Evolutionary conservation across 2,888 invertebrate genomes (phyloP).

Genomic region (Epinotia ramella): DNA sequence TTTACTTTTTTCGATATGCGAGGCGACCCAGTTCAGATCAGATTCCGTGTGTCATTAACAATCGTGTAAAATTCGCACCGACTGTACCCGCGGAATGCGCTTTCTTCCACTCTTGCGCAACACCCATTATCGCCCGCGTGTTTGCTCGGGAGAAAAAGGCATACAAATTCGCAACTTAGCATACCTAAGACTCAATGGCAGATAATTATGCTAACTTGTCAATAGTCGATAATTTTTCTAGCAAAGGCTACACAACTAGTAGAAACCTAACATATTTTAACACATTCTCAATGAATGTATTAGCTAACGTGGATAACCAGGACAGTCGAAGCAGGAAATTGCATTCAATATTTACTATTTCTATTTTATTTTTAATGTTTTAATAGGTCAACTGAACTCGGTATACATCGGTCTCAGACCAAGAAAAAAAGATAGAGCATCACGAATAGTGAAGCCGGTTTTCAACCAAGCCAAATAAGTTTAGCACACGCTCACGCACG

Average conservation of each 20-base stretch:
- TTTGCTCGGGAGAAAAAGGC: conserved; percentile 39
- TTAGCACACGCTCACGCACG: too few relatives aligned
- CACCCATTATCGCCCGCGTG: conserved; percentile 27
- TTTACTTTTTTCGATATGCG: too few relatives aligned
- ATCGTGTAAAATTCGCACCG: neutral
- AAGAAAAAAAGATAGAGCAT: too few relatives aligned
- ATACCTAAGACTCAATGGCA: neutral
- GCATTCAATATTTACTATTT: too few relatives aligned
- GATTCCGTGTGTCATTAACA: neutral
- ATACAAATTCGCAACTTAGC: neutral
- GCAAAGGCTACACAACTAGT: neutral
- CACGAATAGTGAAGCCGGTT: too few relatives aligned
- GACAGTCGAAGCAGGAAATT: too few relatives aligned
- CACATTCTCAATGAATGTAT: neutral
- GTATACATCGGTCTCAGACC: too few relatives aligned
- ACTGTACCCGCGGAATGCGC: conserved; percentile 33
- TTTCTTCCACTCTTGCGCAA: conserved; percentile 41
- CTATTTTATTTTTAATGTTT: too few relatives aligned
- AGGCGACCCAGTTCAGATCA: too few relatives aligned
- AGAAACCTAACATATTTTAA: neutral
- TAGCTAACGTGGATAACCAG: neutral
- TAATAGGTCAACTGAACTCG: too few relatives aligned
- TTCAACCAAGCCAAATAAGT: too few relatives aligned
- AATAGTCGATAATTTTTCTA: neutral
- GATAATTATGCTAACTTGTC: conserved; percentile 13